phyloP scores from a whole-genome alignment of 2,888 invertebrate species.

The Quadroppia sp. region DNA sequence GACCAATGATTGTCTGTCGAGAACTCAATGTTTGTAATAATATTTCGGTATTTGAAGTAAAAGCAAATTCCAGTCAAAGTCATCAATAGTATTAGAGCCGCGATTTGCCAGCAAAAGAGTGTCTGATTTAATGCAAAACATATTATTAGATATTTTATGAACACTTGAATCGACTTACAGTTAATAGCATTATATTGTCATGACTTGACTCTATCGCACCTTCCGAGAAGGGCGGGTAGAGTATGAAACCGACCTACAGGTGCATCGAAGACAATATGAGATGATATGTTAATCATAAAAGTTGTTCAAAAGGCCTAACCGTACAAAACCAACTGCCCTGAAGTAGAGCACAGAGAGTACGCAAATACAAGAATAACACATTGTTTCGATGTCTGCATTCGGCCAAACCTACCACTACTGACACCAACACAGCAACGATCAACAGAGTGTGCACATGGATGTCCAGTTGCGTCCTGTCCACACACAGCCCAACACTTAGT shows the following conservation, averaged over 20 bases:
- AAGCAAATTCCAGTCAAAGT: neutral
- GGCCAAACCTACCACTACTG: conserved; percentile 50
- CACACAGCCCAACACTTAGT: too few species aligned
- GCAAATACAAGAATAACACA: conserved; percentile 52
- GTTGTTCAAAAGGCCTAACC: conserved; percentile 52
- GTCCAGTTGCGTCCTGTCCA: conserved; percentile 45
- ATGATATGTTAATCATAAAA: neutral
- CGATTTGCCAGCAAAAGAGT: conserved; percentile 47
- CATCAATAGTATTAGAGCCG: conserved; percentile 20
- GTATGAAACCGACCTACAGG: conserved; percentile 49
- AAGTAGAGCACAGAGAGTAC: conserved; percentile 54
- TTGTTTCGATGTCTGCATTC: conserved; percentile 53
- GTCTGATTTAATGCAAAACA: neutral
- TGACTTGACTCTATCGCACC: conserved; percentile 53
- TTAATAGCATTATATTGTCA: conserved; percentile 55
- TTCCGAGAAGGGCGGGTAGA: conserved; percentile 54
- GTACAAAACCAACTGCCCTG: conserved; percentile 59
- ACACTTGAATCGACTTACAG: conserved; percentile 48
- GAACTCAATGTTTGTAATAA: neutral
- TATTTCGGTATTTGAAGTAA: neutral
- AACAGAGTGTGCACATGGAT: conserved; percentile 55
- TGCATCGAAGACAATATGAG: neutral
- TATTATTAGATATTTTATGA: neutral
- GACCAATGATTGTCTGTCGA: neutral
- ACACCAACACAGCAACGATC: conserved; percentile 53